Conservation (phyloP, 1,140 invertebrate species). For the Eriocheir sinensis region DNA sequence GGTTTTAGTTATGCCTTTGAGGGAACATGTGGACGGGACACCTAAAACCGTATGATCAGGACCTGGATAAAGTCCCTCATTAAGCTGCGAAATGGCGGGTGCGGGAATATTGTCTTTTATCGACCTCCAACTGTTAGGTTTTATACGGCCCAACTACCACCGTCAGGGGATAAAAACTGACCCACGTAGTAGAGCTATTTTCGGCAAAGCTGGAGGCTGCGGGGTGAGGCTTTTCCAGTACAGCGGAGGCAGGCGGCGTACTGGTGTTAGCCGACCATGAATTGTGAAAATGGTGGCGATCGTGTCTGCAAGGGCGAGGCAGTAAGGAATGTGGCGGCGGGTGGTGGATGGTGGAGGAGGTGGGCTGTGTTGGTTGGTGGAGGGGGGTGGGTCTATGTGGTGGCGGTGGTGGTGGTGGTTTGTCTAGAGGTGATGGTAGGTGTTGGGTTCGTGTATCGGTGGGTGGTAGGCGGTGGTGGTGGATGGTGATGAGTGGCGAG, state of each 20-base stretch:
- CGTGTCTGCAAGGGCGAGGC: background rate
- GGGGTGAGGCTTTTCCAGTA: background rate
- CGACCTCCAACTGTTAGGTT: background rate
- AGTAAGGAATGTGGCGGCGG: background rate
- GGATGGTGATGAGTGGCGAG: background rate
- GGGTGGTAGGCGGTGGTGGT: background rate
- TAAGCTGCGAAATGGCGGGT: background rate
- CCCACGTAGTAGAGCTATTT: background rate
- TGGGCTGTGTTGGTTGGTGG: background rate
- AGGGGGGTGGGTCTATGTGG: too few species aligned
- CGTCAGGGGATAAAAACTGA: background rate
- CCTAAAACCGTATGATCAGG: background rate
- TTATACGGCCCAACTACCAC: background rate
- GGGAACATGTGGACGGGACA: background rate
- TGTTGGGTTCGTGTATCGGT: background rate
- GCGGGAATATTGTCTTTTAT: background rate
- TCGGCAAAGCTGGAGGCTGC: background rate
- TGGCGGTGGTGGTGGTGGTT: background rate
- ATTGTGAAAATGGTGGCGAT: conserved; percentile 24
- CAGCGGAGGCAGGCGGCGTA: background rate
- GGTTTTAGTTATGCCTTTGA: too few species aligned
- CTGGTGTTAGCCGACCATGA: background rate
- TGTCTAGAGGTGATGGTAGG: too few species aligned
- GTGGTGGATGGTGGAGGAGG: background rate
- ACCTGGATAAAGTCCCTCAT: background rate